Evolutionary conservation across 1,140 invertebrate species (phyloP), one percentile per base, ranked within the genome.

Genomic region (Anadara kagoshimensis): DNA sequence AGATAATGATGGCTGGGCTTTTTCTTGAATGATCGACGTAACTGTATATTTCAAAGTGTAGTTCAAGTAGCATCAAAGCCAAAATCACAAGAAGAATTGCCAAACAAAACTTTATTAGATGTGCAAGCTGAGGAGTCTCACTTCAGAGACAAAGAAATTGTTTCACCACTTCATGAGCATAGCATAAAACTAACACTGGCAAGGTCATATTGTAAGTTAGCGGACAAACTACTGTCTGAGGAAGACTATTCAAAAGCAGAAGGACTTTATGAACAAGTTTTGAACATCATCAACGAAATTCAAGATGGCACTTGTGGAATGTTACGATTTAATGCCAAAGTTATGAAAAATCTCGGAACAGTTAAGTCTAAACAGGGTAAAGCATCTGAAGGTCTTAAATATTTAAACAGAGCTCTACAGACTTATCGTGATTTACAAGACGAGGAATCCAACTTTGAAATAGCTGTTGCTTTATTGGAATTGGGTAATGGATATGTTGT

Each of bases 401-500:
- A 83, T 44, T 67, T 87, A 24, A 81, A 87, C 69, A 83, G 81
- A 65, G 84, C 84, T 11, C 59, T 87, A 29, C 69, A 80, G 41
- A 82, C 84, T 22, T 86, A 84, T 70, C 75, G 78, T 20, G 83
- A 86, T 47, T 73, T 87, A 14, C 82, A 85, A 74, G 84, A 86
- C 53, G 78, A 78, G 51, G 81, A 82, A n/a, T 76, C 83, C 8
- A 81, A 85, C 73, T 75, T 77, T 62, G 83, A 86, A 71, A 83
- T 87, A 43, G 83, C 86, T 12, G 67, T 83, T 16, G 81, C 83
- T 36, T 76, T 86, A 24, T 76, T 86, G 36, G 85, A 87, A 66
- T 74, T 87, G 26, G 86, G 86, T n/a, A 86, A 87, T 76, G 85
- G 83, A 0, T 86, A 87, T 56, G 79, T 85, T 54, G 74, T 78